phyloP scores from a whole-genome alignment of 2,888 invertebrate species.

The Drosophila helvetica region DNA sequence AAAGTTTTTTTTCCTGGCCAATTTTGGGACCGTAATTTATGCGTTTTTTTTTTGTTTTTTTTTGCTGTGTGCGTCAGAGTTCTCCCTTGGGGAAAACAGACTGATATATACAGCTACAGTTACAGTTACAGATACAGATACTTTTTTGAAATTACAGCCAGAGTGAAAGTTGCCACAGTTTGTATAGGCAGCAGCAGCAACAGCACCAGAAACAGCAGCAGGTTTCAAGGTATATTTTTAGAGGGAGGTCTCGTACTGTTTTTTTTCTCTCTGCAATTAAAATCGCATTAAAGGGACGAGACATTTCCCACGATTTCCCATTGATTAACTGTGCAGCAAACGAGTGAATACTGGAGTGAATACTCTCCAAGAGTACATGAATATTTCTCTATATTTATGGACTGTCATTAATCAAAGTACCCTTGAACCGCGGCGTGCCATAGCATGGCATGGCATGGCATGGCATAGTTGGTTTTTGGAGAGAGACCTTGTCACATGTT shows the following conservation, averaged over 20 bases:
- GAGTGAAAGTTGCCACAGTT: conserved; percentile 61
- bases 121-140: background rate
- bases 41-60: conserved; percentile 56
- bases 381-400: background rate
- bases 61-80: conserved; percentile 41
- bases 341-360: background rate
- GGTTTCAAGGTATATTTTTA: conserved; percentile 43
- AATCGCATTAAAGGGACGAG: conserved; percentile 65
- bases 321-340: conserved; percentile 8
- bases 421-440: conserved; percentile 69
- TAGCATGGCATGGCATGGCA: conserved; percentile 54
- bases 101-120: background rate
- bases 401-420: conserved; percentile 69
- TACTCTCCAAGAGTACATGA: background rate
- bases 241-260: conserved; percentile 2
- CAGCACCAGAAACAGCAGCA: conserved; percentile 9
- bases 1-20: conserved; percentile 59
- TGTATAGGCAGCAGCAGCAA: background rate
- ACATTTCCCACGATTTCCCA: conserved; percentile 61
- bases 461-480: conserved; percentile 40
- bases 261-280: conserved; percentile 61
- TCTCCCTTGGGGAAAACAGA: conserved; percentile 51
- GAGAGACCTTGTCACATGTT: conserved; percentile 53
- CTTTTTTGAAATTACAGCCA: conserved; percentile 31
- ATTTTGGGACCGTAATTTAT: conserved; percentile 71